Conservation (phyloP, 92 coral and sea anemone species). For the Epizoanthus fatuus region DNA sequence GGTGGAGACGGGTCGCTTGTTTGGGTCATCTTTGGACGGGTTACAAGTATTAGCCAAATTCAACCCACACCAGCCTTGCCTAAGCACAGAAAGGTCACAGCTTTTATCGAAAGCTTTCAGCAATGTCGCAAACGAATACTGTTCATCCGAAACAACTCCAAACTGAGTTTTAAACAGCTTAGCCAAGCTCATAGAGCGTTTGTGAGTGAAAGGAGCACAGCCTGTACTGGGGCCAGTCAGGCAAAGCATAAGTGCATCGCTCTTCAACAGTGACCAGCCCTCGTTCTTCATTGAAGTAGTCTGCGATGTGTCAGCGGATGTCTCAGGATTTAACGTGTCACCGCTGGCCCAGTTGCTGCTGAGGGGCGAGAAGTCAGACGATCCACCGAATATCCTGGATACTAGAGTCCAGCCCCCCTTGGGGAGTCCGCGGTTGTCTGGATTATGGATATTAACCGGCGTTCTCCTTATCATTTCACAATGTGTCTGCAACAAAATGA, state of each 20-base stretch:
- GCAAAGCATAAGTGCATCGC: conserved; percentile 76
- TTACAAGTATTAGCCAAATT: conserved; percentile 87
- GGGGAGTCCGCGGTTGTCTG: conserved; percentile 81
- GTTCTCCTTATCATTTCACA: conserved; percentile 84
- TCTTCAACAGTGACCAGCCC: conserved; percentile 76
- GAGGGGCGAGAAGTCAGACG: conserved; percentile 91
- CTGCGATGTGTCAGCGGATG: conserved; percentile 80
- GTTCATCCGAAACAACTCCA: conserved; percentile 88
- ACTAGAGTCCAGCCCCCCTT: conserved; percentile 95
- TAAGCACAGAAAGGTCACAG: conserved; percentile 86
- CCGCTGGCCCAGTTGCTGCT: conserved; percentile 94
- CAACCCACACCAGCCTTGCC: conserved; percentile 95
- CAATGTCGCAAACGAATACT: conserved; percentile 88
- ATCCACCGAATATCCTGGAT: conserved; percentile 79
- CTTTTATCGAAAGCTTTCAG: conserved; percentile 89
- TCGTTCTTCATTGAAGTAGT: conserved; percentile 91
- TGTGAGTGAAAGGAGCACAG: conserved; percentile 91
- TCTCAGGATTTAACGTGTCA: conserved; percentile 72
- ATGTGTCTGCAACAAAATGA: conserved; percentile 82
- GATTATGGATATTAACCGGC: conserved; percentile 81
- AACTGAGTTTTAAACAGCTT: conserved; percentile 81
- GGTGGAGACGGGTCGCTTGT: conserved; percentile 73
- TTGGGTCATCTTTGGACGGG: conserved; percentile 82
- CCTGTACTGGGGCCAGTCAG: conserved; percentile 83
- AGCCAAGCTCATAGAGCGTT: conserved; percentile 71